Percentiles rank a stretch among this genome's conserved stretches.
phyloP scores from a whole-genome alignment of 1,140 invertebrate genomes.

The Danaus plexippus region DNA sequence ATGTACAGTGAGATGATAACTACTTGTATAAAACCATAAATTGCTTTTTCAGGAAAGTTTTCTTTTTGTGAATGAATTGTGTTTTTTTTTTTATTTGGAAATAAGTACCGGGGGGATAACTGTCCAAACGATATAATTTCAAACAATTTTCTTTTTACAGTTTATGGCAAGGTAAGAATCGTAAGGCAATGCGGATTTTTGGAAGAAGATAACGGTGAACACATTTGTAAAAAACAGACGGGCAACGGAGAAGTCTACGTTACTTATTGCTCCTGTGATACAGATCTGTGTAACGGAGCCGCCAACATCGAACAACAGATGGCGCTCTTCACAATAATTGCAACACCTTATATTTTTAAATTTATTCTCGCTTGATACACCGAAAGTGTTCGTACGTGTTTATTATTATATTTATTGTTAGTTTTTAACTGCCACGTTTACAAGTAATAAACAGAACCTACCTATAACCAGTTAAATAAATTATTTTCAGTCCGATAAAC shows the following conservation, averaged over 20 bases:
- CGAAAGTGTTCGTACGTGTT: slow-evolving; percentile 7
- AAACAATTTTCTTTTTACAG: slow-evolving; percentile 68
- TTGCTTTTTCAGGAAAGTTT: too few relatives aligned
- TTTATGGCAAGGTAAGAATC: slow-evolving; percentile 80
- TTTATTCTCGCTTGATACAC: slow-evolving; percentile 4
- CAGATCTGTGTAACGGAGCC: slow-evolving; percentile 80
- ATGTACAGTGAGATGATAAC: too few relatives aligned
- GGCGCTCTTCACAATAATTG: slow-evolving; percentile 11
- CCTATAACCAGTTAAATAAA: not conserved
- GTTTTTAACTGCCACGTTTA: slow-evolving; percentile 17
- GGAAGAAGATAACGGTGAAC: slow-evolving; percentile 74
- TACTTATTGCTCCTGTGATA: slow-evolving; percentile 82
- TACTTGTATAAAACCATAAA: too few relatives aligned
- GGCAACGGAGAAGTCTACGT: slow-evolving; percentile 83
- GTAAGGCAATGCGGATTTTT: slow-evolving; percentile 84
- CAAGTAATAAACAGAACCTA: not conserved
- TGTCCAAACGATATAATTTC: slow-evolving; percentile 1
- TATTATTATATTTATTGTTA: slow-evolving; percentile 13
- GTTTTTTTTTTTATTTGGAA: too few relatives aligned
- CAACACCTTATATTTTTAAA: not conserved
- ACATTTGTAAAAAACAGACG: slow-evolving; percentile 75
- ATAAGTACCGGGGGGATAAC: not conserved
- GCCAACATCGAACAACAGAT: slow-evolving; percentile 20
- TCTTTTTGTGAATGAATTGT: too few relatives aligned
- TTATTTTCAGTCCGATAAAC: not conserved